Conservation (phyloP, 2,888 invertebrate species). For the Hydrotaea cyrtoneurina region DNA sequence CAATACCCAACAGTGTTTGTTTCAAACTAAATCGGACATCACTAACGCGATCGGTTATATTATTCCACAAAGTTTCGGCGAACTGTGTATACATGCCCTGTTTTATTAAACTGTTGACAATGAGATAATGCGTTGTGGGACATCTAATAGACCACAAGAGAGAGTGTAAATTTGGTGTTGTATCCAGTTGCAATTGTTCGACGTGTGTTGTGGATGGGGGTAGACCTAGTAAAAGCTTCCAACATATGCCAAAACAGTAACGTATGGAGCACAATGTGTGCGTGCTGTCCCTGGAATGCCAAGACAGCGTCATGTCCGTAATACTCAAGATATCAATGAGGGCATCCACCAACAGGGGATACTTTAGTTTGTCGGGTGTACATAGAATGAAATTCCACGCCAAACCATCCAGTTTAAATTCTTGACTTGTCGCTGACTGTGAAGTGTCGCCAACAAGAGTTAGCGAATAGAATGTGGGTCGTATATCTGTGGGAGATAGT, state of each 20-base stretch:
- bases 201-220: slow-evolving; percentile 95
- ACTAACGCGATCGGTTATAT: slow-evolving; percentile 79
- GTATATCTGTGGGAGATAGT: slow-evolving; percentile 83
- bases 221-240: slow-evolving; percentile 89
- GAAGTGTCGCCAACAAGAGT: slow-evolving; percentile 85
- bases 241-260: slow-evolving; percentile 88
- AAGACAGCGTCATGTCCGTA: slow-evolving; percentile 85
- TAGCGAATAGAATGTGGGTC: slow-evolving; percentile 95
- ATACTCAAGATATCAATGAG: slow-evolving; percentile 91
- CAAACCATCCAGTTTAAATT: slow-evolving; percentile 94
- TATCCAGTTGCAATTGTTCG: slow-evolving; percentile 88
- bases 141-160: slow-evolving; percentile 94
- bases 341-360: slow-evolving; percentile 92
- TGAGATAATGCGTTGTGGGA: slow-evolving; percentile 92
- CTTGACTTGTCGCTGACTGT: slow-evolving; percentile 82
- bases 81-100: slow-evolving; percentile 93
- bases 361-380: slow-evolving; percentile 94
- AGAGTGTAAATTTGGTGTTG: slow-evolving; percentile 89
- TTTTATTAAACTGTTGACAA: slow-evolving; percentile 91
- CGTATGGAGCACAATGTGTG: slow-evolving; percentile 91
- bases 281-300: slow-evolving; percentile 74
- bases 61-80: slow-evolving; percentile 80
- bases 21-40: slow-evolving; percentile 79
- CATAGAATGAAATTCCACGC: slow-evolving; percentile 97
- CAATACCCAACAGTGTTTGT: slow-evolving; percentile 78